A percentile compares a stretch with the other conserved stretches of the same genome.
phyloP scores from a whole-genome alignment of 2,888 invertebrate genomes.

The Metacarcinus magister region DNA sequence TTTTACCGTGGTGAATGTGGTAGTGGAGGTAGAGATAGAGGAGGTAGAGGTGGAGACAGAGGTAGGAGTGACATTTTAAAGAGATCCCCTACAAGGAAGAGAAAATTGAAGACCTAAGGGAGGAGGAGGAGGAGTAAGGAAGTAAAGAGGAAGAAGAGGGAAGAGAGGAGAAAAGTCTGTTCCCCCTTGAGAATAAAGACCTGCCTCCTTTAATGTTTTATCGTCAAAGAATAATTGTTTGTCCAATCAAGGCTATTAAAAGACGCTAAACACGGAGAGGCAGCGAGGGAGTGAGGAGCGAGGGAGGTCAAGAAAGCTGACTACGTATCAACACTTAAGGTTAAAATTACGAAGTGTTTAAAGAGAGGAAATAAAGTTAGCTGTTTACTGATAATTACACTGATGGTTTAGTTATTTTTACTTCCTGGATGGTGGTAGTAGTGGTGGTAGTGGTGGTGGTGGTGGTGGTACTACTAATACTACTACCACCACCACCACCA shows the following conservation, averaged over 20 bases:
- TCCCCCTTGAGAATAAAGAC: not conserved
- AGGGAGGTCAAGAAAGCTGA: not conserved
- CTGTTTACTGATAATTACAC: not conserved
- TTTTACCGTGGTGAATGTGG: not conserved
- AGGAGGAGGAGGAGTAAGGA: not conserved
- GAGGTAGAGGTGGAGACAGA: not conserved
- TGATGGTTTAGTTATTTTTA: not conserved
- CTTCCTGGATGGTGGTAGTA: not conserved
- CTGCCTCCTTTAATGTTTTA: not conserved
- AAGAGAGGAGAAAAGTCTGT: not conserved
- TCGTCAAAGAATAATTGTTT: constrained; percentile 2
- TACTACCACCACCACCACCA: not conserved
- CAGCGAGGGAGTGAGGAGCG: constrained; percentile 39
- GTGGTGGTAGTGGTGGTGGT: not conserved
- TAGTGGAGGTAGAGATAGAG: not conserved
- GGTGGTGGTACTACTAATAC: not conserved
- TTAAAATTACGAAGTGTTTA: not conserved
- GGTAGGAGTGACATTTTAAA: not conserved
- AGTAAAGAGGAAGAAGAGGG: not conserved
- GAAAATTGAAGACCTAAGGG: not conserved
- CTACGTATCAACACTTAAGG: not conserved
- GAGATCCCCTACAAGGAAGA: too few relatives aligned
- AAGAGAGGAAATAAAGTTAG: not conserved
- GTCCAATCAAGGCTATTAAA: not conserved
- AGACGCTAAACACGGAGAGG: constrained; percentile 17